A percentile compares a stretch with the other conserved stretches of the same genome.
phyloP scores from a whole-genome alignment of 92 coral and sea anemone species.

The Phenganax subtilis region DNA sequence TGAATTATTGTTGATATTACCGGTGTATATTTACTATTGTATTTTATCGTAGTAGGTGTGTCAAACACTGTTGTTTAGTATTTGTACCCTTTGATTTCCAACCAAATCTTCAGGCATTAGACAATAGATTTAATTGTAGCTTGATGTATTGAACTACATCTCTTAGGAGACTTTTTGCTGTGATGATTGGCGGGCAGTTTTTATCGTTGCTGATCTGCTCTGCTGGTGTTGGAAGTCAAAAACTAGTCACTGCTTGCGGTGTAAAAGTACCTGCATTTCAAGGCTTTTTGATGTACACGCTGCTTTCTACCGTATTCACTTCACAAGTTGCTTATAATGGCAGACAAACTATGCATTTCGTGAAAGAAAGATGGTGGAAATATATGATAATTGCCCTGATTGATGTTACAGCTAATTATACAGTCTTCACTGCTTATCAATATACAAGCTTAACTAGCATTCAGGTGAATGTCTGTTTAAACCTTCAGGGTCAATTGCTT shows the following conservation, averaged over 20 bases:
- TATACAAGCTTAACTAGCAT: slow-evolving; percentile 92
- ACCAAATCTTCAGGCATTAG: too few relatives aligned
- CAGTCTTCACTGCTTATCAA: slow-evolving; percentile 87
- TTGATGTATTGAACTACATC: neutral
- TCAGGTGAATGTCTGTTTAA: slow-evolving; percentile 56
- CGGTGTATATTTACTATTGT: neutral
- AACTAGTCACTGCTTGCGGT: slow-evolving; percentile 49
- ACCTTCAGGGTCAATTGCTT: neutral
- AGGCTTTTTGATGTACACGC: slow-evolving; percentile 65
- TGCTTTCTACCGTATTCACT: slow-evolving; percentile 55
- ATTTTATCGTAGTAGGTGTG: too few relatives aligned
- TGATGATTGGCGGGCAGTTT: slow-evolving; percentile 63
- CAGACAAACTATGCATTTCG: slow-evolving; percentile 35
- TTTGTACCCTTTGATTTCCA: too few relatives aligned
- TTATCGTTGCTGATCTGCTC: slow-evolving; percentile 77
- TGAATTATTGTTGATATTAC: neutral
- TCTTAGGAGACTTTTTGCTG: slow-evolving; percentile 56
- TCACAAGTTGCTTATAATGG: slow-evolving; percentile 51
- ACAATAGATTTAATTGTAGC: too few relatives aligned
- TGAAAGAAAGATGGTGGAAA: slow-evolving; percentile 83
- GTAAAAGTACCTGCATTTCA: slow-evolving; percentile 77
- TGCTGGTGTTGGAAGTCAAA: slow-evolving; percentile 72
- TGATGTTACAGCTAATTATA: slow-evolving; percentile 87
- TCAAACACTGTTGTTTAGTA: too few relatives aligned
- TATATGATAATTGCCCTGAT: slow-evolving; percentile 62